phyloP scores from a whole-genome alignment of 2,113 vertebrate genomes.

The Thryonomys swinderianus region DNA sequence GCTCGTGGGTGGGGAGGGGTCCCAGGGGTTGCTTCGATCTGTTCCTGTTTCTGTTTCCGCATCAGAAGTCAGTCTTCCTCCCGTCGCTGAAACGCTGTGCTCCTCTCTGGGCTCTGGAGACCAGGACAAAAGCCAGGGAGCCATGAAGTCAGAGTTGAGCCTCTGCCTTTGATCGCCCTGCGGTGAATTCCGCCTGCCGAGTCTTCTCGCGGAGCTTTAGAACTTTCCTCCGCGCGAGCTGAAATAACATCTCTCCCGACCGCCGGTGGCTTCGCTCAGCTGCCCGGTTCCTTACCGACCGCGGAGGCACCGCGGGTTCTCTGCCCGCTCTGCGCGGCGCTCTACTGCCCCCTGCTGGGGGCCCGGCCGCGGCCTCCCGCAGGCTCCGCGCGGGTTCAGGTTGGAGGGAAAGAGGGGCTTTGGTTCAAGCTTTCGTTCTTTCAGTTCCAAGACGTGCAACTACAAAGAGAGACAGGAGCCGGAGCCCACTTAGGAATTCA shows the following conservation, averaged over 20 bases:
- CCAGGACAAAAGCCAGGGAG: neutral
- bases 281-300: constrained; percentile 68
- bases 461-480: neutral
- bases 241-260: constrained; percentile 77
- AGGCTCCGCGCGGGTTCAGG: neutral
- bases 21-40: no score
- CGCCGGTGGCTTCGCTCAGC: constrained; percentile 10
- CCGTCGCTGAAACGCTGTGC: neutral
- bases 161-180: constrained; percentile 68
- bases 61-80: neutral
- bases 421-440: neutral
- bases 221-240: constrained; percentile 64
- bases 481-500: neutral
- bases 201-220: constrained; percentile 58
- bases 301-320: constrained; percentile 25
- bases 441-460: neutral
- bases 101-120: neutral
- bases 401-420: neutral
- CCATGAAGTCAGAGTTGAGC: neutral
- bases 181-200: constrained; percentile 60
- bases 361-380: neutral
- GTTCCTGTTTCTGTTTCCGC: neutral
- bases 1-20: neutral
- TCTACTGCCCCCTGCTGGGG: constrained; percentile 64
- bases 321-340: neutral